Evolutionary conservation across 2,888 invertebrate genomes (phyloP).

Genomic region (Drepana falcataria): DNA sequence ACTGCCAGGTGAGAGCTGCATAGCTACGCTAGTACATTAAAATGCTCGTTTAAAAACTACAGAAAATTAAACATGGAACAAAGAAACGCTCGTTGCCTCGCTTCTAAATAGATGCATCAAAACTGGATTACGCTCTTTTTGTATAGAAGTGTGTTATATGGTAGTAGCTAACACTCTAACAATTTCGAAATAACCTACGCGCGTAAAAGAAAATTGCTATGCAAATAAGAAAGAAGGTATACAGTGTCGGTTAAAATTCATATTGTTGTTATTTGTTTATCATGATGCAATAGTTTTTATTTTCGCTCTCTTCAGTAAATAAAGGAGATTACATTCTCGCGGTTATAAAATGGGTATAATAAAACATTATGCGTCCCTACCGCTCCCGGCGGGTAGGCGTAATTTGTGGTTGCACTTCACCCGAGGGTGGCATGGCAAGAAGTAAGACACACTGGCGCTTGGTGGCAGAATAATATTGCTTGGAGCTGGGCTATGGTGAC

Average conservation of each 20-base stretch:
- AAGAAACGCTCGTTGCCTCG: conserved; percentile 18
- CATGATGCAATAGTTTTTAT: conserved; percentile 46
- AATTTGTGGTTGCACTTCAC: conserved; percentile 65
- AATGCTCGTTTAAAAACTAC: conserved; percentile 43
- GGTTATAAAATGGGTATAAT: conserved; percentile 66
- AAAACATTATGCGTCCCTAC: conserved; percentile 66
- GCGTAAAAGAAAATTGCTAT: background rate
- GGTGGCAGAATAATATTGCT: conserved; percentile 36
- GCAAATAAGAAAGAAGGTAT: background rate
- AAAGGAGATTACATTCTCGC: conserved; percentile 63
- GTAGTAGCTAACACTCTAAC: too few species aligned
- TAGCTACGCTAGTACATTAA: conserved; percentile 37
- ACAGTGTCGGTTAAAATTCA: conserved; percentile 2
- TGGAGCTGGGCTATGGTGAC: conserved; percentile 30
- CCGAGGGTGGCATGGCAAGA: conserved; percentile 42
- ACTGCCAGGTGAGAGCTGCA: conserved; percentile 36
- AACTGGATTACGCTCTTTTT: too few species aligned
- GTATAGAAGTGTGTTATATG: too few species aligned
- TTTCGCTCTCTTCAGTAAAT: conserved; percentile 53
- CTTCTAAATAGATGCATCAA: background rate
- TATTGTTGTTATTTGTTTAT: conserved; percentile 33
- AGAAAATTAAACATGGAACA: conserved; percentile 48
- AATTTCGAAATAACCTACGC: too few species aligned
- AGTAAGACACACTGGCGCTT: conserved; percentile 39
- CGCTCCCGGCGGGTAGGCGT: conserved; percentile 23